Base-by-base conservation (phyloP, 2,888 invertebrate genomes). In the Cyrtodaria siliqua region DNA sequence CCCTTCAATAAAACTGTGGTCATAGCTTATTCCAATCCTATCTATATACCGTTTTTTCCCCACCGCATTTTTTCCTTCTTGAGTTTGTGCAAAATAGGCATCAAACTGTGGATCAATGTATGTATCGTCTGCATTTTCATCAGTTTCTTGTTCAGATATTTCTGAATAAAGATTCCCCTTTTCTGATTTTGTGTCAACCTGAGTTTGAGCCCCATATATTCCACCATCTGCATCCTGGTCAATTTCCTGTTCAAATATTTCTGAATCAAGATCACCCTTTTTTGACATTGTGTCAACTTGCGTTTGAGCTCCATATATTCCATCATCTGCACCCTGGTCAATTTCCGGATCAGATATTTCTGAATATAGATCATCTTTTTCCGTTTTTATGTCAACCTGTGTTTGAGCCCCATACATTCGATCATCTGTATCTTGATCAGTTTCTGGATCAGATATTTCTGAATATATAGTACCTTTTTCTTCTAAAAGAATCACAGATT, bases 41-140 rank as follows among this genome's bases (percentile, higher is more conserved):
- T 33, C 33, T 33, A 33, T 8, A 33, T 33, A 33, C 12, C 33
- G 4, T 33, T 12, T 33, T 12, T 12, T 33, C 6, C 12, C 33
- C 33, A 33, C 33, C 12, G 33, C 4, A 33, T 4, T 33, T 20
- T 52, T 8, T 16, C n/a, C 52, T 16, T 23, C 49, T 33, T 55
- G 55, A 27, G 55, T 55, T 27, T 20, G 2, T 8, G 18, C 18
- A 2, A 55, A 29, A 18, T 55, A 55, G 2, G 33, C 55, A 16
- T 24, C 12, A n/a, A n/a, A 18, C 29, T 55, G 55, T n/a, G 55
- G 55, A 18, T 63, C 63, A n/a, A 20, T 18, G 16, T 50, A 12
- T 26, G 52, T 42, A 63, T 4, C n/a, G 26, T 50, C 24, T 16
- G 33, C 42, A 40, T 40, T 18, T 2, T 63, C 63, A 40, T 44